Percentiles rank a stretch among this genome's conserved stretches.
Conservation (phyloP, 2,888 invertebrate genomes). For the Caenorhabditis angaria region DNA sequence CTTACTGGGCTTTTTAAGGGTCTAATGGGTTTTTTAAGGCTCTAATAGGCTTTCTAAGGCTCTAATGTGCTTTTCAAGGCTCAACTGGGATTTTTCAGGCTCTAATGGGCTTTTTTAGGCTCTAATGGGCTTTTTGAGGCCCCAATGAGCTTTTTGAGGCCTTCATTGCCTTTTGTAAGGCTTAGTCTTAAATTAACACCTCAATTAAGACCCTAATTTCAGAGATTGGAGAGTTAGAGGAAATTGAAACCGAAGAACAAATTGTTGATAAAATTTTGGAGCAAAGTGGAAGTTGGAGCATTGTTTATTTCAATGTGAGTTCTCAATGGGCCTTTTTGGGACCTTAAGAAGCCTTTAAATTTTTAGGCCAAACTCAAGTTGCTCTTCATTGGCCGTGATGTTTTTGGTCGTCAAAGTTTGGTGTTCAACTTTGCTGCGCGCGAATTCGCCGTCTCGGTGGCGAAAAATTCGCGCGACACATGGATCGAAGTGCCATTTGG, state of each 20-base stretch:
- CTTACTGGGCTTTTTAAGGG: too few species aligned
- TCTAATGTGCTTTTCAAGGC: too few species aligned
- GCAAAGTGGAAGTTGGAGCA: slow-evolving; percentile 27
- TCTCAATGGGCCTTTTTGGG: neutral
- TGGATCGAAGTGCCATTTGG: slow-evolving; percentile 51
- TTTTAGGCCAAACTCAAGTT: slow-evolving; percentile 10
- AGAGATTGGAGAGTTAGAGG: neutral
- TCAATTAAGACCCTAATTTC: neutral
- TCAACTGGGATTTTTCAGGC: neutral
- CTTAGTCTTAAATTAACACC: too few species aligned
- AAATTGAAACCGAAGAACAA: neutral
- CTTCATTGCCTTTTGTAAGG: too few species aligned
- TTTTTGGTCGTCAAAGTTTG: slow-evolving; percentile 55
- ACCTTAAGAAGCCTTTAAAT: too few species aligned
- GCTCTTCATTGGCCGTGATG: slow-evolving; percentile 49
- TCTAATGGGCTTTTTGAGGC: too few species aligned
- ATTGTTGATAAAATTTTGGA: slow-evolving; percentile 20
- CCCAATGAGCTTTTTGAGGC: too few species aligned
- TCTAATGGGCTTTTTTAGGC: too few species aligned
- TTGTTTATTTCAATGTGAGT: slow-evolving; percentile 18
- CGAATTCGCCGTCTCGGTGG: slow-evolving; percentile 21
- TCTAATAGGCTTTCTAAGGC: neutral
- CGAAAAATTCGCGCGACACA: slow-evolving; percentile 10
- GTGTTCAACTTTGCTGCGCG: slow-evolving; percentile 12
- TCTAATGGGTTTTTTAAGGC: too few species aligned